These are phyloP conservation scores for Andrena cerasifolii DNA, from an alignment of 1,140 invertebrate species.

Conservation along the genomic window DNA sequence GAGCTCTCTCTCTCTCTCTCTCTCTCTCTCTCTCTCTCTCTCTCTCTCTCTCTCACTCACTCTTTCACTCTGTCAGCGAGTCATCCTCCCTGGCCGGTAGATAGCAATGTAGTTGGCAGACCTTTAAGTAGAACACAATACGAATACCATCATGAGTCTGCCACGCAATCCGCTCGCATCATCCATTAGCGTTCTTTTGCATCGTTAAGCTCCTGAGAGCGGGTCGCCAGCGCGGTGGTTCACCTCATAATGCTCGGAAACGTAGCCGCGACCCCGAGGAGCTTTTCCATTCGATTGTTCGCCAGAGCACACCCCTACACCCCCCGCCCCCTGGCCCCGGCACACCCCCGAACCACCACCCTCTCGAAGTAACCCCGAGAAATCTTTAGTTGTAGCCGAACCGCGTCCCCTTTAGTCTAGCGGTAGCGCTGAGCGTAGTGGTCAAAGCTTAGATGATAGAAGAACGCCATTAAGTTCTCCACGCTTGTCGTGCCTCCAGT, in stretches of 20 bases:
- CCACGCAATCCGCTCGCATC: conserved; percentile 20
- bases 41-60: not conserved
- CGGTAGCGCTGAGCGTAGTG: conserved; percentile 48
- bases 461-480: conserved; percentile 18
- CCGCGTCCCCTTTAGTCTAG: conserved; percentile 33
- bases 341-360: conserved; percentile 1
- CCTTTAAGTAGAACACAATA: conserved; percentile 16
- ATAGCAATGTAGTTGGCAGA: conserved; percentile 1
- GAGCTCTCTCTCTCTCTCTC: not conserved
- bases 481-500: conserved; percentile 30
- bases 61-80: not conserved
- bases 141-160: conserved; percentile 34
- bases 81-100: not conserved
- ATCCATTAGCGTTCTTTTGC: conserved; percentile 39
- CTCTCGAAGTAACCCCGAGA: conserved; percentile 1
- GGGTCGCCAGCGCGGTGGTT: not conserved
- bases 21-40: too few species aligned
- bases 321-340: not conserved
- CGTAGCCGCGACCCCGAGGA: not conserved
- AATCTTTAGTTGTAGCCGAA: conserved; percentile 6
- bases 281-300: conserved; percentile 37
- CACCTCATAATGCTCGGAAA: not conserved
- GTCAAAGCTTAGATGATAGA: conserved; percentile 52
- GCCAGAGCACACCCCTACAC: not conserved
- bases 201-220: conserved; percentile 7